These are phyloP conservation scores for Petroica traversi DNA, from an alignment of 2,113 vertebrate genomes.

Conservation along the genomic window DNA sequence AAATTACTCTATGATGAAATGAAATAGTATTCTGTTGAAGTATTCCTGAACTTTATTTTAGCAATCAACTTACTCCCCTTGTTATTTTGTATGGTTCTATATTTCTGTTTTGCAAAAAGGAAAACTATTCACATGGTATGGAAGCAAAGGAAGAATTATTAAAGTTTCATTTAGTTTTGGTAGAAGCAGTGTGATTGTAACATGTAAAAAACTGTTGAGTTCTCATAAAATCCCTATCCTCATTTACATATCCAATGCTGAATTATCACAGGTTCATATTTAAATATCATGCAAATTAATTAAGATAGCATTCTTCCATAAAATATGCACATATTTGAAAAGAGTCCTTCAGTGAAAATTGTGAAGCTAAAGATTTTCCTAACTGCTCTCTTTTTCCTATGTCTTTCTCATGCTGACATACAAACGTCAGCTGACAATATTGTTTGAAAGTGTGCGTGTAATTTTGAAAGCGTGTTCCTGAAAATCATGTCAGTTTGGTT, in stretches of 20 bases:
- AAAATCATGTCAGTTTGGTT: accelerated
- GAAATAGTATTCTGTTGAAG: background rate
- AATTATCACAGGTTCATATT: background rate
- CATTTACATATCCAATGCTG: background rate
- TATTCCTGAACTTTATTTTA: background rate
- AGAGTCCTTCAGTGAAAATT: background rate
- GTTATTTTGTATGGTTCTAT: background rate
- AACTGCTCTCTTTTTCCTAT: background rate
- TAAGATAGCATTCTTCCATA: background rate
- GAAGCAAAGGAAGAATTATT: background rate
- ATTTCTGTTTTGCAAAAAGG: background rate
- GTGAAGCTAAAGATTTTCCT: background rate
- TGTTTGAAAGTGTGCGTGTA: background rate
- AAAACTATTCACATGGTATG: background rate
- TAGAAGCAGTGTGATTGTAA: background rate
- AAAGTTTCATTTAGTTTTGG: background rate
- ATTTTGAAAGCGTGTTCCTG: background rate
- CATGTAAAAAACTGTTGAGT: background rate
- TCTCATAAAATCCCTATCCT: background rate
- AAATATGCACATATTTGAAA: background rate
- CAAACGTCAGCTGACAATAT: background rate
- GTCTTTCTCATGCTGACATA: background rate
- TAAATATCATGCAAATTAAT: background rate
- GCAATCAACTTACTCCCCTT: background rate
- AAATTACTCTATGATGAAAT: background rate